These are phyloP conservation scores for Thecophora atra DNA, from an alignment of 2,888 invertebrate genomes.

Conservation along the genomic window DNA sequence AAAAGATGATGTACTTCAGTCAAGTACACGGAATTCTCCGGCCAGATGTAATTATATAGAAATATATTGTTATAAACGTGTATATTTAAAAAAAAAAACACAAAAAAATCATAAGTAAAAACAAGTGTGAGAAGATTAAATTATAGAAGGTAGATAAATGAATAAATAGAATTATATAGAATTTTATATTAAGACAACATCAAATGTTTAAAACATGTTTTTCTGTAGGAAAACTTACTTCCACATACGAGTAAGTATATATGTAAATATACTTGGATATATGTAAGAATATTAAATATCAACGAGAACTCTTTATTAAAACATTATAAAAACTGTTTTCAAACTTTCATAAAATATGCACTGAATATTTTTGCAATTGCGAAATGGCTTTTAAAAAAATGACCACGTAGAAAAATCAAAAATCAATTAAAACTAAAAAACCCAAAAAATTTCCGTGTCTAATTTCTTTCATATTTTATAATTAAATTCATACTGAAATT, in stretches of 20 bases:
- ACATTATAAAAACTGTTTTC: too few relatives aligned
- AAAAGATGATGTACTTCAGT: conserved; percentile 58
- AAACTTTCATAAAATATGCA: too few relatives aligned
- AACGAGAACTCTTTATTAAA: too few relatives aligned
- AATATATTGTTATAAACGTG: conserved; percentile 41
- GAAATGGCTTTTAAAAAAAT: too few relatives aligned
- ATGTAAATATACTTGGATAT: too few relatives aligned
- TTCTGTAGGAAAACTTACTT: too few relatives aligned
- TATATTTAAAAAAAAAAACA: conserved; percentile 24
- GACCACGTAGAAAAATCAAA: not conserved
- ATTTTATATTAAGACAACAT: not conserved
- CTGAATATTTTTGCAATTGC: too few relatives aligned
- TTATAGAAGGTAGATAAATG: conserved; percentile 32
- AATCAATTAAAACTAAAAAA: not conserved
- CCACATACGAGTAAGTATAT: too few relatives aligned
- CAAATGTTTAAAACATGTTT: not conserved
- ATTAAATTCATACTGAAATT: too few relatives aligned
- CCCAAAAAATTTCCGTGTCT: not conserved
- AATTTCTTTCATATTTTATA: too few relatives aligned
- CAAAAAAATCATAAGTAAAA: conserved; percentile 30
- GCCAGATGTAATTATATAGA: conserved; percentile 63
- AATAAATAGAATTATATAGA: not conserved
- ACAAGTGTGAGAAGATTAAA: not conserved
- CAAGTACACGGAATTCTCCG: conserved; percentile 66
- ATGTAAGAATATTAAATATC: too few relatives aligned